phyloP scores from a whole-genome alignment of 2,797 vertebrate genomes.

The Eleutherodactylus coqui region DNA sequence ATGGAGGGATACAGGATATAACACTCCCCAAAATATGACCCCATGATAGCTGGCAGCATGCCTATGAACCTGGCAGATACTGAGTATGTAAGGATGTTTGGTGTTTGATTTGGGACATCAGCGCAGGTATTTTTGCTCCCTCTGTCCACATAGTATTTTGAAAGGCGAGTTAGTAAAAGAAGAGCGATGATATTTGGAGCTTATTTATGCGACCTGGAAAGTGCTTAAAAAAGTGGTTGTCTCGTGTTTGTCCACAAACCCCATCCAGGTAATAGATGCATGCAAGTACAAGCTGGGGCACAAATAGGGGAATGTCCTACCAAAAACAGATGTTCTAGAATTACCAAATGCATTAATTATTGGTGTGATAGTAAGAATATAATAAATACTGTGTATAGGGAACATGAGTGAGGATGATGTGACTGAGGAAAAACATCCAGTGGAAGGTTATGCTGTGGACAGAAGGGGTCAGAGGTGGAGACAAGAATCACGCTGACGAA shows the following conservation, averaged over 20 bases:
- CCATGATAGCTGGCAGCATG: not conserved
- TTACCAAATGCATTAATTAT: no score
- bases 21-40: not conserved
- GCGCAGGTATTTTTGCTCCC: not conserved
- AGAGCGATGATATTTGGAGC: not conserved
- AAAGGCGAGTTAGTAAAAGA: not conserved
- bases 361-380: no score
- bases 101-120: conserved; percentile 1
- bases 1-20: not conserved
- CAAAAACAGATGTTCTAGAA: not conserved
- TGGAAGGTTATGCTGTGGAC: no score
- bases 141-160: not conserved
- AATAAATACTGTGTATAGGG: no score
- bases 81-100: conserved; percentile 1
- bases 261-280: not conserved
- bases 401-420: not conserved
- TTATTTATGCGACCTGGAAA: not conserved
- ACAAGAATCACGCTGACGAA: no score
- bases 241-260: not conserved
- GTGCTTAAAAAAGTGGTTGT: not conserved
- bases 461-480: no score
- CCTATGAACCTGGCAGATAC: not conserved
- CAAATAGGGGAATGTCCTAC: not conserved
- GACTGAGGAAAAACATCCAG: no score
- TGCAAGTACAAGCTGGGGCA: not conserved